A percentile compares a stretch with the other conserved stretches of the same genome.
Evolutionary conservation across 2,888 invertebrate genomes (phyloP).

Genomic region (Pogonocherus hispidulus): DNA sequence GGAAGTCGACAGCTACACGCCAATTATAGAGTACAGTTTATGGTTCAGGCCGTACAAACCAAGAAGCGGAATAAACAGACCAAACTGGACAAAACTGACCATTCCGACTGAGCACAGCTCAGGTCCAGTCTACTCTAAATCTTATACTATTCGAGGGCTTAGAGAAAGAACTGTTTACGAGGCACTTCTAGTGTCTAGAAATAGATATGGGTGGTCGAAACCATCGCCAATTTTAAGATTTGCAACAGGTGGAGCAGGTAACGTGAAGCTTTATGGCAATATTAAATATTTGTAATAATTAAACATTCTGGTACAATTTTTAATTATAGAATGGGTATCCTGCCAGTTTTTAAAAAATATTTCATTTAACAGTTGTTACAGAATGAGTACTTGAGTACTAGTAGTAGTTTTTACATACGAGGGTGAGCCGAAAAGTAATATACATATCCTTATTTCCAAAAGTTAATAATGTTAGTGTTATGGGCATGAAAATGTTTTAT

Average conservation of each 20-base stretch:
- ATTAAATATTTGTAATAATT: too few relatives aligned
- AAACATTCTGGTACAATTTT: too few relatives aligned
- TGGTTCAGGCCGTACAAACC: slow-evolving; percentile 73
- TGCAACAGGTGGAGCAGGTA: slow-evolving; percentile 83
- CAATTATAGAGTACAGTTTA: slow-evolving; percentile 80
- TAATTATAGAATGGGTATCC: too few relatives aligned
- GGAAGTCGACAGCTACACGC: slow-evolving; percentile 88
- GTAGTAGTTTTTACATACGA: too few relatives aligned
- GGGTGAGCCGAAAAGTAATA: too few relatives aligned
- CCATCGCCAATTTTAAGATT: slow-evolving; percentile 82
- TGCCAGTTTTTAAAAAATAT: too few relatives aligned
- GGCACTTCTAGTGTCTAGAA: slow-evolving; percentile 83
- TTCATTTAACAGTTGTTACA: too few relatives aligned
- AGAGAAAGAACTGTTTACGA: slow-evolving; percentile 83
- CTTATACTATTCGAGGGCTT: slow-evolving; percentile 82
- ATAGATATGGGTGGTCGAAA: slow-evolving; percentile 89
- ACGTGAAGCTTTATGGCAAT: neutral
- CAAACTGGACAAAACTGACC: slow-evolving; percentile 78
- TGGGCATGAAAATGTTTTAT: too few relatives aligned
- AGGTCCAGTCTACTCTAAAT: slow-evolving; percentile 83
- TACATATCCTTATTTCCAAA: too few relatives aligned
- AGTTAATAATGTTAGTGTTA: too few relatives aligned
- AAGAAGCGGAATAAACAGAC: slow-evolving; percentile 60
- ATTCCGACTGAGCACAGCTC: slow-evolving; percentile 77
- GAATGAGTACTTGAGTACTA: too few relatives aligned